Conservation (phyloP, 2,113 vertebrate genomes). For the Romanogobio albipinnatus region DNA sequence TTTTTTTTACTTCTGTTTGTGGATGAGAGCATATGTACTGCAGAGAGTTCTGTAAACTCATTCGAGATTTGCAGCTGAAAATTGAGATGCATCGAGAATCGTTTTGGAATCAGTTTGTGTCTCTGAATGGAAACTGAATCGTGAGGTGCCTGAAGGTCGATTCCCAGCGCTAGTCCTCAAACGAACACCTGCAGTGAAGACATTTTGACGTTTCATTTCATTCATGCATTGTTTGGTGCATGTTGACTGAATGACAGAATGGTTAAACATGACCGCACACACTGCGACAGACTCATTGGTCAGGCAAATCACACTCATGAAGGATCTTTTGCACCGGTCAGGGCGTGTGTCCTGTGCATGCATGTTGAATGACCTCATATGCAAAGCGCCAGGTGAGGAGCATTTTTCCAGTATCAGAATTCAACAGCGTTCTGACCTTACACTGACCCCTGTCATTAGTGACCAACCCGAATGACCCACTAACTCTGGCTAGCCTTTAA, state of each 20-base stretch:
- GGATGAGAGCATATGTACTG: neutral
- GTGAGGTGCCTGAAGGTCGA: neutral
- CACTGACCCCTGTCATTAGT: neutral
- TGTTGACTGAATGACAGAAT: slow-evolving; percentile 40
- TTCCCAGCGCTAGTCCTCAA: neutral
- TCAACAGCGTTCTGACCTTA: neutral
- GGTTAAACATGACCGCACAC: slow-evolving; percentile 10
- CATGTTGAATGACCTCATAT: slow-evolving; percentile 20
- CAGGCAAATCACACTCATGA: neutral
- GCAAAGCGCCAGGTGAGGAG: neutral
- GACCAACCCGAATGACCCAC: neutral
- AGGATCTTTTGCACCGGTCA: neutral
- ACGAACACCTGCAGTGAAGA: neutral
- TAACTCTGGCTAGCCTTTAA: neutral
- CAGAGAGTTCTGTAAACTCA: neutral
- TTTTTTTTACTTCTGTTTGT: neutral
- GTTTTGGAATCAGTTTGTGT: slow-evolving; percentile 1
- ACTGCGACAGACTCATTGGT: neutral
- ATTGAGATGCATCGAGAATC: neutral
- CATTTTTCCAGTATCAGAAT: neutral
- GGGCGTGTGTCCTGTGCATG: slow-evolving; percentile 10
- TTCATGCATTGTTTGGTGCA: slow-evolving; percentile 38
- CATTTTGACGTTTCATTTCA: neutral
- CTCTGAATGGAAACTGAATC: neutral
- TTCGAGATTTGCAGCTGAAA: neutral